Base-by-base conservation (phyloP, 2,113 vertebrate species). In the Cranoglanis bouderius region DNA sequence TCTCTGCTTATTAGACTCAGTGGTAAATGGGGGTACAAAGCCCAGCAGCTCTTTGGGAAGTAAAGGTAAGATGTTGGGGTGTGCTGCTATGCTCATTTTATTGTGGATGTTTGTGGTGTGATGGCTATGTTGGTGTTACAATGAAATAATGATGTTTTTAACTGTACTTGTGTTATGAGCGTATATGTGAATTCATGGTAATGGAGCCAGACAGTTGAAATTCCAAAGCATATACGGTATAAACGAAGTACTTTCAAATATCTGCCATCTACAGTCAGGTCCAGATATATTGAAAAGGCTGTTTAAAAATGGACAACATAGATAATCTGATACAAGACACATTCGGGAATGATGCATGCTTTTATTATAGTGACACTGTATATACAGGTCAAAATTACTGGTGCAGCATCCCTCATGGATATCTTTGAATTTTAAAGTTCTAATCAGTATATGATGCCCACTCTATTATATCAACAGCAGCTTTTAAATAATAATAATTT, bases 11-110 rank as follows among this genome's bases (percentile, higher is more conserved):
- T 86, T 87, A 92, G 93, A 91, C 75, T 90, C 90, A 49, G 87
- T 91, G 55, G 86, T 92, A 82, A 92, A 89, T 90, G 91, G 90
- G 40, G 89, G 82, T 90, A 85, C 88, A 86, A 91, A 90, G 57
- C 75, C 90, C 84, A 89, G 89, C 81, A 89, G 86, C 81, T 92
- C 90, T 72, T 67, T 78, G 46, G 86, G 87, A 91, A 83, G 89
- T 87, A 91, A 89, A 93, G 93, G 92, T 93, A 92, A 92, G 91
- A 70, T 67, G 77, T 80, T 51, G 57, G 74, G 83, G 78, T 87
- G 40, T 87, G 86, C 65, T 77, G 46, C 80, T 53, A 40, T 90
- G 57, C 18, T 83, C 55, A n/a, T 85, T 59, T 88, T 65, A 74
- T 74, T 86, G 85, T 91, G 88, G 65, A 86, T 87, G 78, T 67